Evolutionary conservation across 2,797 vertebrate species (phyloP).

Genomic region (Gambusia yucatana): DNA sequence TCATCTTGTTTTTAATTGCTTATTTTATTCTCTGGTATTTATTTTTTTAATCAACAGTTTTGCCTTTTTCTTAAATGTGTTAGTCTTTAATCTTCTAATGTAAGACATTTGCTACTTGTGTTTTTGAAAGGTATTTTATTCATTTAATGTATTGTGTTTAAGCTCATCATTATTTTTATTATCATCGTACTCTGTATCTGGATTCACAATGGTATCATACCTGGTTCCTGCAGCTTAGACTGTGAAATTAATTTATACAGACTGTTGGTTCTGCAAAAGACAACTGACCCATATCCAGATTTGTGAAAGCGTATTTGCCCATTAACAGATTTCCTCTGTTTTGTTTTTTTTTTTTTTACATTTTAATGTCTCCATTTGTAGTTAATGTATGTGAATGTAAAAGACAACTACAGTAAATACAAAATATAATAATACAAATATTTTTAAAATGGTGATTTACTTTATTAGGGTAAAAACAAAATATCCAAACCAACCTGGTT

Average conservation of each 20-base stretch:
- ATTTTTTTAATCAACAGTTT: not conserved
- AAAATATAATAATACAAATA: not conserved
- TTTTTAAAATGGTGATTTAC: not conserved
- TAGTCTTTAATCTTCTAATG: not conserved
- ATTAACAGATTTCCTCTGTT: not conserved
- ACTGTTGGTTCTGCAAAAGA: not conserved
- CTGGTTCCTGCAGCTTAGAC: not conserved
- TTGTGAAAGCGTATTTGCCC: not conserved
- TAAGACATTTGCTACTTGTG: not conserved
- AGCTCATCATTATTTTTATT: not conserved
- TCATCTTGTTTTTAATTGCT: not conserved
- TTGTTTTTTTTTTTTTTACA: no score
- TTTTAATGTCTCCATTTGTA: not conserved
- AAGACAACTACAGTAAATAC: not conserved
- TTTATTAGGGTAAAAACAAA: not conserved
- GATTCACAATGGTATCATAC: not conserved
- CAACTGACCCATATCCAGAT: not conserved
- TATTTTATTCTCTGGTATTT: not conserved
- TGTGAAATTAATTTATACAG: not conserved
- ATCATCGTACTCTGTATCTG: not conserved
- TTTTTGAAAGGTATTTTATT: not conserved
- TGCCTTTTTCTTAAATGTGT: not conserved
- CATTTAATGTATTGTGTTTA: not conserved
- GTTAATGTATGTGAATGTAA: not conserved
- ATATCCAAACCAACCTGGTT: no score